Conservation (phyloP, 2,888 invertebrate species). For the Heliconius aoede region DNA sequence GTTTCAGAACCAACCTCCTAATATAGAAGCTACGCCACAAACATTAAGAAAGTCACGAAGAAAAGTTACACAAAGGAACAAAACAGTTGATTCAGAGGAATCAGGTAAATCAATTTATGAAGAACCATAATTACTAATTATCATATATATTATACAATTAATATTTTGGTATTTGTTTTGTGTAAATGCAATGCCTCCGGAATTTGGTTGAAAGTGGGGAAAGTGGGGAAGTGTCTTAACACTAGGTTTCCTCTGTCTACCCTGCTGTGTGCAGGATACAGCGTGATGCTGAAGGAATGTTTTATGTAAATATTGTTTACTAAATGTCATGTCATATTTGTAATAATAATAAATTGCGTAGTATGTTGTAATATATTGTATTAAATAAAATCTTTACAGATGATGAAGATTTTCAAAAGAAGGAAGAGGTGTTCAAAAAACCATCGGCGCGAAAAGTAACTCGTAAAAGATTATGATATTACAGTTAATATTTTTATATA, state of each 20-base stretch:
- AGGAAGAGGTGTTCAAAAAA: constrained; percentile 78
- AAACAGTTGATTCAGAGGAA: constrained; percentile 67
- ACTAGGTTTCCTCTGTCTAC: too few relatives aligned
- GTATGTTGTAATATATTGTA: too few relatives aligned
- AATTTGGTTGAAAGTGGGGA: too few relatives aligned
- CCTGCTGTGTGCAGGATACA: too few relatives aligned
- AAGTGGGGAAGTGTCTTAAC: too few relatives aligned
- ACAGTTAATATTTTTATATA: not conserved
- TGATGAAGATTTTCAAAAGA: constrained; percentile 69
- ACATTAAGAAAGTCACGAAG: constrained; percentile 71
- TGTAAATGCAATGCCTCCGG: too few relatives aligned
- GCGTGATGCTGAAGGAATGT: too few relatives aligned
- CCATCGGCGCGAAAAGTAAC: constrained; percentile 69
- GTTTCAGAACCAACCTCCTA: constrained; percentile 72
- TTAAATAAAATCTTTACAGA: constrained; percentile 61
- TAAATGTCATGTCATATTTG: too few relatives aligned
- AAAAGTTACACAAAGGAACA: constrained; percentile 60
- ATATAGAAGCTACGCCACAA: constrained; percentile 60
- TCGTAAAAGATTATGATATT: constrained; percentile 63
- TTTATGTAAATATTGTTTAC: too few relatives aligned
- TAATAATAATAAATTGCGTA: not conserved
- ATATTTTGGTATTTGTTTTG: too few relatives aligned
- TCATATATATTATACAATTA: too few relatives aligned
- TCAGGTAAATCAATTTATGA: constrained; percentile 68
- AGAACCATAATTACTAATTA: too few relatives aligned